These are phyloP conservation scores for Peromyscus melanophrys DNA, from an alignment of 2,797 vertebrate species.

Conservation along the genomic window DNA sequence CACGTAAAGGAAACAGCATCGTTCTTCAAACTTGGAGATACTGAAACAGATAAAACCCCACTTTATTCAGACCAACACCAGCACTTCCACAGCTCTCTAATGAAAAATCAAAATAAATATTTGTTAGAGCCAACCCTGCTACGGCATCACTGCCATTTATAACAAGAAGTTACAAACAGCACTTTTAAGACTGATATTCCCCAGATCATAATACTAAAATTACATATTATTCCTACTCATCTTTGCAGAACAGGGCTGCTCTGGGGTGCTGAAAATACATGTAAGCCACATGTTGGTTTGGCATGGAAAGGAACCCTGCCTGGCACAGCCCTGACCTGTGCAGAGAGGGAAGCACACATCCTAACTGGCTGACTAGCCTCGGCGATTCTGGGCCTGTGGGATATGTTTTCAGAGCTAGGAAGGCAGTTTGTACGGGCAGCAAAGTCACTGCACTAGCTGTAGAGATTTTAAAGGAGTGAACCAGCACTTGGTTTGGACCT, in stretches of 20 bases:
- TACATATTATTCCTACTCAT: background rate
- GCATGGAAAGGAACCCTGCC: background rate
- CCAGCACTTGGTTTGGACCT: background rate
- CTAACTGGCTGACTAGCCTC: background rate
- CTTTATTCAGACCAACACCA: slow-evolving; percentile 54
- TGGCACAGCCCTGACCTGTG: accelerated
- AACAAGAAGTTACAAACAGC: background rate
- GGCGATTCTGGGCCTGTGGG: background rate
- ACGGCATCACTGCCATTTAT: background rate
- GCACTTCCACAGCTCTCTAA: background rate
- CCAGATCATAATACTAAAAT: background rate
- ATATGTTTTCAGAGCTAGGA: slow-evolving; percentile 6
- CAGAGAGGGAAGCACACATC: background rate
- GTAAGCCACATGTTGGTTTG: background rate
- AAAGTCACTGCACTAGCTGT: background rate
- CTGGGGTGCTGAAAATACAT: background rate
- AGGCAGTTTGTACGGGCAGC: background rate
- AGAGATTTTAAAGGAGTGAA: background rate
- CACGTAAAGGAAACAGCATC: slow-evolving; percentile 98
- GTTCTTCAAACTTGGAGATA: slow-evolving; percentile 99
- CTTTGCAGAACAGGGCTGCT: background rate
- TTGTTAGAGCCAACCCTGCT: background rate
- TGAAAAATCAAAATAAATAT: background rate
- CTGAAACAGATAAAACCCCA: slow-evolving; percentile 89
- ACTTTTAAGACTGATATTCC: slow-evolving; percentile 35